These are phyloP conservation scores for Phyllotreta striolata DNA, from an alignment of 2,888 invertebrate species.

Conservation along the genomic window DNA sequence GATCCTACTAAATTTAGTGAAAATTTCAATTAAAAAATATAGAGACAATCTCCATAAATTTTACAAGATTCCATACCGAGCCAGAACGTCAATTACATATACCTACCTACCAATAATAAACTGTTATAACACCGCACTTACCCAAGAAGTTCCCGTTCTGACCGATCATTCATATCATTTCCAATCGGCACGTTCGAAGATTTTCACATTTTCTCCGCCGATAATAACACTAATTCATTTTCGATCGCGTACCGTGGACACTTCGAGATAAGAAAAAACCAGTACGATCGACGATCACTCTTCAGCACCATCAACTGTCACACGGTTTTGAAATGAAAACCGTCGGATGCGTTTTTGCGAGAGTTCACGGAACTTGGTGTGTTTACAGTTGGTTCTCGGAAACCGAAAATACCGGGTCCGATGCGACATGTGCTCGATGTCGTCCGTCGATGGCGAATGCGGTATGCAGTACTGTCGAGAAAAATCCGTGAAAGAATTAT, in stretches of 20 bases:
- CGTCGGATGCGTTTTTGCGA: neutral
- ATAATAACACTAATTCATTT: too few relatives aligned
- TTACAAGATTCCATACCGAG: too few relatives aligned
- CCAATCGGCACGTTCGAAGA: too few relatives aligned
- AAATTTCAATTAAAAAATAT: too few relatives aligned
- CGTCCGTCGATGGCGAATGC: slow-evolving; percentile 2
- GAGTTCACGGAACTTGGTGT: slow-evolving; percentile 20
- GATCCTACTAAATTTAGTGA: too few relatives aligned
- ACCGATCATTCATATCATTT: neutral
- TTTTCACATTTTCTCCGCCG: too few relatives aligned
- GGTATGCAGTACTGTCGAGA: slow-evolving; percentile 12
- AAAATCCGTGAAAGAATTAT: slow-evolving; percentile 3
- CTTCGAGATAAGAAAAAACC: slow-evolving; percentile 1
- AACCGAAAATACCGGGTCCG: slow-evolving; percentile 9
- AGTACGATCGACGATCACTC: slow-evolving; percentile 1
- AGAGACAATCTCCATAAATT: too few relatives aligned
- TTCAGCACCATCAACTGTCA: slow-evolving; percentile 11
- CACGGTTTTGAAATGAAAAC: slow-evolving; percentile 5
- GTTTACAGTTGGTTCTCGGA: slow-evolving; percentile 14
- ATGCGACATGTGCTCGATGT: neutral
- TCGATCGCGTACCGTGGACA: too few relatives aligned
- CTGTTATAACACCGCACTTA: neutral
- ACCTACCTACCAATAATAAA: too few relatives aligned
- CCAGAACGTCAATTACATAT: too few relatives aligned
- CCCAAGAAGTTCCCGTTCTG: slow-evolving; percentile 4